Conservation (phyloP, 2,797 vertebrate genomes). For the Crocodylus rhombifer region DNA sequence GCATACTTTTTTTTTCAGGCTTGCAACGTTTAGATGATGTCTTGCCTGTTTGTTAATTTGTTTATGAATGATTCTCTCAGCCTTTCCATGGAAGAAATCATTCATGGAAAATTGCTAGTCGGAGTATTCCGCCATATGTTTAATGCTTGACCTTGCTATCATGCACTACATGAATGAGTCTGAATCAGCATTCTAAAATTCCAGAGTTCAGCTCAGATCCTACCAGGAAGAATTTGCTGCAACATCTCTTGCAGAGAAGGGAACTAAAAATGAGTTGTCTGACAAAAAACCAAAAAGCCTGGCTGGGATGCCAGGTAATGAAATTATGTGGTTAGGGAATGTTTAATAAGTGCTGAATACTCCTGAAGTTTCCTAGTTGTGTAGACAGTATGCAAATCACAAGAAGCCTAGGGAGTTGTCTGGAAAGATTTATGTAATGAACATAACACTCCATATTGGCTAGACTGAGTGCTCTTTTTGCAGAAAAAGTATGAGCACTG, state of each 20-base stretch:
- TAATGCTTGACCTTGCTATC: not conserved
- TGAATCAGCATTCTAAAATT: not conserved
- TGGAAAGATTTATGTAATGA: not conserved
- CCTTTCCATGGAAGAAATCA: not conserved
- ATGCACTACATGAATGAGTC: rapidly evolving
- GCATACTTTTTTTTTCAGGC: not conserved
- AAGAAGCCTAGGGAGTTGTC: not conserved
- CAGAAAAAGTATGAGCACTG: not conserved
- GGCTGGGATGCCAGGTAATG: not conserved
- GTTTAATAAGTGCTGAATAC: not conserved
- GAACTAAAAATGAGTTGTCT: not conserved
- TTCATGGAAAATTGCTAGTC: not conserved
- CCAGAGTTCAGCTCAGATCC: not conserved
- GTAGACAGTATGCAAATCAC: not conserved
- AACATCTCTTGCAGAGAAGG: not conserved
- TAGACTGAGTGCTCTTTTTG: not conserved
- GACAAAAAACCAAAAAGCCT: not conserved
- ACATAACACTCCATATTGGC: not conserved
- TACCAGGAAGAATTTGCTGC: rapidly evolving
- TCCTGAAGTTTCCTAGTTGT: not conserved
- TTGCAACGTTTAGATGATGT: not conserved
- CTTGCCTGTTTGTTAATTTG: not conserved
- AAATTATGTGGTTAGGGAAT: not conserved
- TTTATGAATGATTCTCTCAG: not conserved
- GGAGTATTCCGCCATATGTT: not conserved